Evolutionary conservation across 2,888 invertebrate genomes (phyloP), one percentile per base, ranked within the genome.

Genomic region (Dendrolimus pini): DNA sequence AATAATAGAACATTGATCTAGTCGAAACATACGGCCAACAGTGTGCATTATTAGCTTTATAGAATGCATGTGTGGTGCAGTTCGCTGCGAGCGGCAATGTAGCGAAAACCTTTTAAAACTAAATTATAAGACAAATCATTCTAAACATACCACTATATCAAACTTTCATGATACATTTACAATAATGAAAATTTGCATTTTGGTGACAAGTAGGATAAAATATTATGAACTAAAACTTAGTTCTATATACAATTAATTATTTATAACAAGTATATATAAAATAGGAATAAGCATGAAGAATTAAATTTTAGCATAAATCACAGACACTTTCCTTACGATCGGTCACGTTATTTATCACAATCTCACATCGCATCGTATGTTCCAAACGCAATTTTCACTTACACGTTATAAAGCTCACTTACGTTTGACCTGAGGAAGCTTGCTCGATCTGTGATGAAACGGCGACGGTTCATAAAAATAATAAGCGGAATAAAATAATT

Each of bases 221-320:
- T 65, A 72, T 77, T 76, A 83, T 72, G 69, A 62, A 65, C 77
- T 83, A 82, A 75, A 70, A 75, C 80, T 83, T 85, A 84, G 59
- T 70, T 67, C 78, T 88, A 89, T 82, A 78, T 85, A 88, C 85
- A 85, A 66, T 79, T 74, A 69, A 74, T 78, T 80, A 74, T 80
- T 73, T 74, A 77, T 79, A 79, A 80, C 76, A 82, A 80, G 73
- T 83, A 74, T 71, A 78, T 78, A 78, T 70, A 82, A 82, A 82
- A 80, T 82, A 87, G 77, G 79, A 85, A 83, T 87, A 89, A 87
- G 89, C 87, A 84, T 80, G 85, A 83, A 83, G 82, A 74, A 78
- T 77, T 73, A 62, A 73, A 67, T 77, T 79, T 82, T 83, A 89
- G 86, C 81, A 84, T 89, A 89, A 88, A 89, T 89, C 89, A 89